These are phyloP conservation scores for Prunella himalayana DNA, from an alignment of 2,113 vertebrate genomes.

Conservation along the genomic window DNA sequence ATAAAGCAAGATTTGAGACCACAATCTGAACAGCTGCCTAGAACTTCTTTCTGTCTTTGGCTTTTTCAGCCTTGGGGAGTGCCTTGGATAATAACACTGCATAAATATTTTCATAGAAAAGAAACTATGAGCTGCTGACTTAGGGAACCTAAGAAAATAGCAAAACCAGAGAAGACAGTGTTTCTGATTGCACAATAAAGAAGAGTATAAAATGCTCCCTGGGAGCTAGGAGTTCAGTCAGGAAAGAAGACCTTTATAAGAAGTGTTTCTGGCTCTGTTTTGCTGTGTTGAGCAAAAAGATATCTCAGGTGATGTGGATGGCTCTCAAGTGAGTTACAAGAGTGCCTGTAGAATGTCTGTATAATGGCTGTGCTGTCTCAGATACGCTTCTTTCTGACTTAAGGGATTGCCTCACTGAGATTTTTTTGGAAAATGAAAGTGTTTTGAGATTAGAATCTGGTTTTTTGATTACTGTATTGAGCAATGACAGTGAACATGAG, in stretches of 20 bases:
- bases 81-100: background rate
- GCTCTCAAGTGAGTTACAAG: background rate
- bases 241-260: background rate
- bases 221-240: background rate
- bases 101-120: background rate
- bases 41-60: background rate
- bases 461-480: background rate
- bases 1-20: background rate
- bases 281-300: background rate
- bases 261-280: background rate
- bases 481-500: background rate
- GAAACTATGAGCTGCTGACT: background rate
- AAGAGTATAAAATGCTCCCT: background rate
- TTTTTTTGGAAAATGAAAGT: background rate
- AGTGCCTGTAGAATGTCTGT: background rate
- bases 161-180: background rate
- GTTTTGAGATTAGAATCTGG: background rate
- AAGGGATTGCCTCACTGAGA: background rate
- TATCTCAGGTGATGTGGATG: background rate
- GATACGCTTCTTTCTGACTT: background rate
- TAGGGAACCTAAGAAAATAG: background rate
- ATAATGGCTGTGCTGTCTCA: background rate
- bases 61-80: background rate
- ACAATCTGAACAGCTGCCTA: background rate
- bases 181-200: background rate